Evolutionary conservation across 2,888 invertebrate species (phyloP).

Genomic region (Pristionchus fissidentatus): DNA sequence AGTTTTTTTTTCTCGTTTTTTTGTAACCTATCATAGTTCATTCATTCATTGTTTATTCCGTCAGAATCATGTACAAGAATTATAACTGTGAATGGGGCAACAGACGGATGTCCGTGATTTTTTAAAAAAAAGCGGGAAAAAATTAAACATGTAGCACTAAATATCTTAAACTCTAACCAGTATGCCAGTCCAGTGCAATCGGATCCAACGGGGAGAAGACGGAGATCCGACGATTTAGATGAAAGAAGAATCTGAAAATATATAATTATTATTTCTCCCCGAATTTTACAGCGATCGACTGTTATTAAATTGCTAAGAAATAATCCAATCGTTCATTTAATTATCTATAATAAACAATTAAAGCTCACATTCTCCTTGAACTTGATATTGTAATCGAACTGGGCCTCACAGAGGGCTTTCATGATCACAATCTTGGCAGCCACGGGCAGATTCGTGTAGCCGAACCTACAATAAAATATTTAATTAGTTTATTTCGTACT

Average conservation of each 20-base stretch:
- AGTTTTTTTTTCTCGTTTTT: not conserved
- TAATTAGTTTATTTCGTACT: not conserved
- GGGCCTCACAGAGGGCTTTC: slow-evolving; percentile 77
- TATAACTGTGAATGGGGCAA: not conserved
- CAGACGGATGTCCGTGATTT: too few species aligned
- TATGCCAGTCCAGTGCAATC: slow-evolving; percentile 92
- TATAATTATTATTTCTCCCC: not conserved
- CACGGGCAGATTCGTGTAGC: slow-evolving; percentile 91
- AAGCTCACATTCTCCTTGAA: slow-evolving; percentile 83
- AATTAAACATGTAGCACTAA: not conserved
- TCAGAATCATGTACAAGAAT: not conserved
- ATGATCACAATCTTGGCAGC: slow-evolving; percentile 86
- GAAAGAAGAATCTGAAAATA: slow-evolving; percentile 82
- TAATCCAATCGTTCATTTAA: too few species aligned
- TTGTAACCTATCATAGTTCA: not conserved
- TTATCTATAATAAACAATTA: not conserved
- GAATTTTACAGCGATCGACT: not conserved
- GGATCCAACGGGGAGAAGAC: slow-evolving; percentile 90
- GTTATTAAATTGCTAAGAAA: not conserved
- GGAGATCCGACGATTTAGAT: slow-evolving; percentile 85
- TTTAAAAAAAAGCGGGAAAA: too few species aligned
- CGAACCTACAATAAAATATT: slow-evolving; percentile 81
- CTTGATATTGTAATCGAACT: slow-evolving; percentile 93
- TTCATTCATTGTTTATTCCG: not conserved
- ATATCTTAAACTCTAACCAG: slow-evolving; percentile 80